phyloP scores from a whole-genome alignment of 2,113 vertebrate genomes.

The Psettodes erumei region DNA sequence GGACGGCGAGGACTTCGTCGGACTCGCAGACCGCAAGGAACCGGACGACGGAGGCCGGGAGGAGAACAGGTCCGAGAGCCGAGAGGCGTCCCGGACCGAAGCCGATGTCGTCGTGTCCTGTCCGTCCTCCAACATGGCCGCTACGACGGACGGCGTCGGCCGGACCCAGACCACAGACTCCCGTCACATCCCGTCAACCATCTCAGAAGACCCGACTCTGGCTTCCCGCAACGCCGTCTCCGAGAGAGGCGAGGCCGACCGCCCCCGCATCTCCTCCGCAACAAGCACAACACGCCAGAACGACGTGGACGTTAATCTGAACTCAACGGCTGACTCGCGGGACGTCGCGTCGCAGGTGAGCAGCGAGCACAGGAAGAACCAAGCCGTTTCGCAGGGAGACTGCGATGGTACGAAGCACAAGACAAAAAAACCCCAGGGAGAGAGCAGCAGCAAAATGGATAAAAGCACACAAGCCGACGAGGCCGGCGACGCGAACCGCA shows the following conservation, averaged over 20 bases:
- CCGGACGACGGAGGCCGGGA: slow-evolving; percentile 15
- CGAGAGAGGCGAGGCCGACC: slow-evolving; percentile 50
- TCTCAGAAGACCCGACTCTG: slow-evolving; percentile 78
- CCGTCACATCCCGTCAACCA: slow-evolving; percentile 64
- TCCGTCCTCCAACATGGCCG: slow-evolving; percentile 75
- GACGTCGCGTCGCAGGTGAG: slow-evolving; percentile 48
- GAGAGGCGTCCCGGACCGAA: slow-evolving; percentile 63
- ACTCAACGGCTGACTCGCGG: slow-evolving; percentile 59
- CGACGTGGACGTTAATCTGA: slow-evolving; percentile 77
- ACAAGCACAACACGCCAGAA: slow-evolving; percentile 65
- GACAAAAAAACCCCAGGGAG: slow-evolving; percentile 11
- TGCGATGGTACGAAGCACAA: slow-evolving; percentile 44
- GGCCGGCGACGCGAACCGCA: slow-evolving; percentile 38
- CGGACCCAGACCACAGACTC: slow-evolving; percentile 68
- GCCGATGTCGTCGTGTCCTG: slow-evolving; percentile 80
- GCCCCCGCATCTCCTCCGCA: slow-evolving; percentile 2
- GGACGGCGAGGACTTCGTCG: slow-evolving; percentile 72
- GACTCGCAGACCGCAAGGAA: slow-evolving; percentile 39
- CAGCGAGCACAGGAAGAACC: slow-evolving; percentile 46
- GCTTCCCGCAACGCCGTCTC: slow-evolving; percentile 63
- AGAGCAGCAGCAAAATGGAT: slow-evolving; percentile 60
- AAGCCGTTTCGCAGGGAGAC: slow-evolving; percentile 3
- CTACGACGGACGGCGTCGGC: slow-evolving; percentile 65
- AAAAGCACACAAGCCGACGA: slow-evolving; percentile 76
- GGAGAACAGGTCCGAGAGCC: slow-evolving; percentile 44